These are phyloP conservation scores for Deroplatys truncata DNA, from an alignment of 2,888 invertebrate species.

Conservation along the genomic window DNA sequence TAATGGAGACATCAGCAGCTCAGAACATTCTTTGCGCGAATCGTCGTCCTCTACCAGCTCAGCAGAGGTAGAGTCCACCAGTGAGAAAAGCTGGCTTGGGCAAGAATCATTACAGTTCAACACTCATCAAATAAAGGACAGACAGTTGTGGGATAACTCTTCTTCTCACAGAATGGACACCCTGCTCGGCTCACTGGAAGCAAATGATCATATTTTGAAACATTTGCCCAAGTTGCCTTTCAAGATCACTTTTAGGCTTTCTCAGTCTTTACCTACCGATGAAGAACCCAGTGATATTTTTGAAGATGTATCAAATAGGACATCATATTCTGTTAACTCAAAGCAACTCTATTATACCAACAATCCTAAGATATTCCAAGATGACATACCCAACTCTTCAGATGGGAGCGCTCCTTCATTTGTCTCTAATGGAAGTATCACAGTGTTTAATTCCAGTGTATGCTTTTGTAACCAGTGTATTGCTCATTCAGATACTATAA, in stretches of 20 bases:
- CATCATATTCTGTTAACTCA: too few species aligned
- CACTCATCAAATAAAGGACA: not conserved
- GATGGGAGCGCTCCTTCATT: too few species aligned
- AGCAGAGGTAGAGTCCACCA: not conserved
- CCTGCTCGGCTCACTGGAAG: not conserved
- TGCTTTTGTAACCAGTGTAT: not conserved
- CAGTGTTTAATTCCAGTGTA: not conserved
- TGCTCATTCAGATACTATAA: not conserved
- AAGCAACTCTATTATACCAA: not conserved
- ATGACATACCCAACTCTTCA: not conserved
- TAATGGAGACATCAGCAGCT: not conserved
- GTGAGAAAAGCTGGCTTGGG: too few species aligned
- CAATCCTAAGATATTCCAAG: not conserved
- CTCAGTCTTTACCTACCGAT: not conserved
- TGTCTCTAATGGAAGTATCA: not conserved
- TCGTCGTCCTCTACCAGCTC: not conserved
- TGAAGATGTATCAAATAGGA: not conserved
- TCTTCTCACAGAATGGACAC: too few species aligned
- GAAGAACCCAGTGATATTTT: not conserved
- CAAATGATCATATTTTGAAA: not conserved
- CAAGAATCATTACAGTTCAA: not conserved
- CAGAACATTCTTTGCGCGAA: not conserved
- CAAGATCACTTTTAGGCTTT: not conserved
- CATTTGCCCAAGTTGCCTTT: not conserved
- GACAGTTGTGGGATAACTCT: not conserved